Evolutionary conservation across 2,797 vertebrate species (phyloP), one percentile per base, ranked within the genome.

Genomic region (Melanogrammus aeglefinus): DNA sequence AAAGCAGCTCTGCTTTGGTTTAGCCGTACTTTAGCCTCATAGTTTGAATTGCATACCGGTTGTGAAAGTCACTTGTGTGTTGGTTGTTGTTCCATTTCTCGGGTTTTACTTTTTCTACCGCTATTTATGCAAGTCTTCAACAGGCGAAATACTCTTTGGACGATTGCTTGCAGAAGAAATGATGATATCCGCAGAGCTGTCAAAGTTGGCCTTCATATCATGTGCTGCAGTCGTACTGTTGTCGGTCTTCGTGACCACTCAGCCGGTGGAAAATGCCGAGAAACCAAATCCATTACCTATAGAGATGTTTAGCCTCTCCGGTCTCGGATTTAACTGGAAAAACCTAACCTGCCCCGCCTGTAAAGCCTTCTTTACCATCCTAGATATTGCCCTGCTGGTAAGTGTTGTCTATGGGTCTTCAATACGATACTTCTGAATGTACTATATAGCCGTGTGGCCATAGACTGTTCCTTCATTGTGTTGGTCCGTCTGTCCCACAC

Each of bases 381-480:
- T 95, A 0, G 95, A 95, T 12, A 33, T 95, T 29, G 92, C 91
- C 2, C 91, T 95, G 0, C 63, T 94, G 94, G 95, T 95, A 93
- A 93, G 75, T 7, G 13, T 29, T 29, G 38, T 14, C 29, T 29
- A 18, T 4, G 4, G n/a, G 69, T 71, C 31, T 13, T 24, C n/a
- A 9, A 29, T 70, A 13, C 41, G 12, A 44, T 16, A 16, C 8
- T n/a, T 29, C 29, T 70, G 27, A 27, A 70, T 70, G 66, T 27
- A 70, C 47, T 57, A 6, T 57, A 6, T 57, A 57, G 47, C 18
- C 16, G 6, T 18, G 47, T 21, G 47, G 47, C 18, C 18, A 63
- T 24, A 3, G 57, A 63, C n/a, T 63, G 57, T 24, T 63, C 57
- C 57, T 33, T 33, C 36, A 4, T 27, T 0, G 66, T 39, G n/a